These are phyloP conservation scores for Chrysochloris asiatica DNA, from an alignment of 2,113 vertebrate genomes.

Conservation along the genomic window DNA sequence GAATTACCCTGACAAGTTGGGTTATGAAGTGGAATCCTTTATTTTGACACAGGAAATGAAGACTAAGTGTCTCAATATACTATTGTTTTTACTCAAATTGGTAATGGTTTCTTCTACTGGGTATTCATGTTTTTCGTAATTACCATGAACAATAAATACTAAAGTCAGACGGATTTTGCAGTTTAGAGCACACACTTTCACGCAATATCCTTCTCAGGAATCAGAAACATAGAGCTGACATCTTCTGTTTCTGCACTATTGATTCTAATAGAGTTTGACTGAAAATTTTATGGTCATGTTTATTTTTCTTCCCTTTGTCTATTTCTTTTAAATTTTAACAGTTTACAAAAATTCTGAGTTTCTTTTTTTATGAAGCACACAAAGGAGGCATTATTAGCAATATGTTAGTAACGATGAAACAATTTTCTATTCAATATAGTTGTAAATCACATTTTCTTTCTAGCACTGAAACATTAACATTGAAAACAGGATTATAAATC, in stretches of 20 bases:
- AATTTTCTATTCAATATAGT: slow-evolving; percentile 35
- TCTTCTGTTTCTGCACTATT: neutral
- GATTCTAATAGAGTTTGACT: neutral
- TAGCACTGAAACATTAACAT: neutral
- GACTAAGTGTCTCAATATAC: neutral
- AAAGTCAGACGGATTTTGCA: neutral
- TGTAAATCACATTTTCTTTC: slow-evolving; percentile 52
- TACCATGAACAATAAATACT: neutral
- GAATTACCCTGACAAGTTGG: neutral
- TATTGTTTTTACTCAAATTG: neutral
- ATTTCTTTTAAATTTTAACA: slow-evolving; percentile 1
- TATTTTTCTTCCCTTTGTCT: neutral
- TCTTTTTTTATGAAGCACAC: slow-evolving; percentile 13
- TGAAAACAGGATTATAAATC: slow-evolving; percentile 9
- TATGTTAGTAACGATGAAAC: slow-evolving; percentile 8
- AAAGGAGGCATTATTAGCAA: neutral
- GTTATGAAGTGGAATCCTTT: neutral
- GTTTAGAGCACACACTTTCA: neutral
- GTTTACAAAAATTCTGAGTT: neutral
- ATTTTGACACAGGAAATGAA: neutral
- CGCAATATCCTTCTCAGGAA: neutral
- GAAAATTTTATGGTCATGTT: neutral
- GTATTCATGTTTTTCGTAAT: neutral
- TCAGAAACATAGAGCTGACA: neutral
- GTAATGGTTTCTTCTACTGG: neutral